Base-by-base conservation (phyloP, 2,888 invertebrate genomes). In the Myathropa florea region DNA sequence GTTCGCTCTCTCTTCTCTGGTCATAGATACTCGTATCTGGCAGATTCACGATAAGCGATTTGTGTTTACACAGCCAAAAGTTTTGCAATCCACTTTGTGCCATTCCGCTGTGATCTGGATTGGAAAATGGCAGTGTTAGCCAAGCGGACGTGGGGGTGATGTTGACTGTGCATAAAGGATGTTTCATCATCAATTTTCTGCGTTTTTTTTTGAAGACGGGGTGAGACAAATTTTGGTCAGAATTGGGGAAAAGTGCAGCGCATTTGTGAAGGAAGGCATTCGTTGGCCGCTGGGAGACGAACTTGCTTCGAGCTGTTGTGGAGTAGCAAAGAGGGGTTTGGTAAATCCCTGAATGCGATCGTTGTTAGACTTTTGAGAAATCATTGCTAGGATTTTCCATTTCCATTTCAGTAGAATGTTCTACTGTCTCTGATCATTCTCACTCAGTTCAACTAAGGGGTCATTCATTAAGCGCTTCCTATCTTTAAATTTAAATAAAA, bases 41-140 rank as follows among this genome's bases (percentile, higher is more conserved):
- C 23, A 73, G 68, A 82, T 85, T 72, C 85, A 72, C 83, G 89
- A 89, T 89, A 89, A 89, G 89, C 89, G 85, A 88, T 89, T 89
- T 89, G 88, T 89, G 88, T 89, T 89, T 89, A 89, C 88, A 88
- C 70, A 89, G 88, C 76, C 88, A 79, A 84, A 88, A 88, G 83
- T 88, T 88, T 83, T 78, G 63, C 77, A 76, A 82, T 82, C 61
- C 75, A 81, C 60, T 81, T 84, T 81, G 53, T 61, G 55, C 39
- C 12, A 71, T 71, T 36, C 61, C 46, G 33, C 14, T 73, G 24
- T 57, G 60, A 36, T 64, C 14, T 76, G 46, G 64, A 33, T 28
- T 71, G 57, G 24, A 12, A 18, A 18, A 46, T 18, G 46, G 7
- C 18, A 18, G 4, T 4, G n/a, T 18, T 46, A 0, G 18, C 2